Evolutionary conservation across 1,140 invertebrate species (phyloP), one percentile per base, ranked within the genome.

Genomic region (Lordiphosa collinella): DNA sequence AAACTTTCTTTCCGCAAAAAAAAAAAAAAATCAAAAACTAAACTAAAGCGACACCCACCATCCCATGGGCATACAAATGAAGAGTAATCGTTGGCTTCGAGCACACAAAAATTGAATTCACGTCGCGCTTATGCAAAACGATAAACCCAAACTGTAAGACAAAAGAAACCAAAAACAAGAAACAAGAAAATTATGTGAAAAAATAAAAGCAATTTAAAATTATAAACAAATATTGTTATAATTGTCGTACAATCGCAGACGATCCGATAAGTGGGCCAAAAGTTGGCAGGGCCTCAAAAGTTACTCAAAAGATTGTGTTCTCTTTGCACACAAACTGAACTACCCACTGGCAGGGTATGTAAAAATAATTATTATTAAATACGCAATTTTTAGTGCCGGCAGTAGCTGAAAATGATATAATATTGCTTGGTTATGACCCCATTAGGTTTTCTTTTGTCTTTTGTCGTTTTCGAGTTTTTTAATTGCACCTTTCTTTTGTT

Each of bases 1-100:
- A 44, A 61, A 58, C 60, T 63, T 63, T 63, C 60, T 63, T 63
- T 63, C 60, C 60, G 54, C 54, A 55, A 61, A 56, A 54, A 60
- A 51, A 35, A 6, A 29, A 25, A 12, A 31, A 22, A n/a, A 40
- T 7, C 8, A 54, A 44, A 22, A n/a, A 40, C 25, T 29, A 54
- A 44, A 40, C 29, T 37, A 41, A 56, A 34, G 32, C 46, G 44
- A 44, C 58, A 55, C 51, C 52, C 52, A 41, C 52, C 47, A 41
- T 48, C 35, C 41, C 41, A 37, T 48, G 34, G 54, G 59, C 59
- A 58, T 63, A 63, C 60, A 63, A 63, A 63, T 63, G 60, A 63
- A 63, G 46, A 63, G 60, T 43, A 40, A 58, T 61, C n/a, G 52
- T 43, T 49, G 47, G 44, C 29, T 11, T n/a, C 41, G 29, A 37